Evolutionary conservation across 2,797 vertebrate species (phyloP).

Genomic region (Urosaurus nigricauda): DNA sequence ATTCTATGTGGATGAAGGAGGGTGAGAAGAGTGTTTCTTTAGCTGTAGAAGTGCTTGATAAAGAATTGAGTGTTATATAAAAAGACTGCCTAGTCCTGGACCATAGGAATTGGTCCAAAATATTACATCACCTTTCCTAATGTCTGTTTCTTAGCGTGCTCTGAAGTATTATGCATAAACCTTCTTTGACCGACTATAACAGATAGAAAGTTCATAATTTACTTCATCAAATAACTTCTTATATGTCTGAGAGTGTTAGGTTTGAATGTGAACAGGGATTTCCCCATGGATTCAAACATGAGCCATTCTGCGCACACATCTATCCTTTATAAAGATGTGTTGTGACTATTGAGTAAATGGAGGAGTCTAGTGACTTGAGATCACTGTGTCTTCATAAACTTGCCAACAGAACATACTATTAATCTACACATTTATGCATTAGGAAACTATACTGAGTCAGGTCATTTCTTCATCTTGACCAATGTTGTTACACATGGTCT

Average conservation of each 20-base stretch:
- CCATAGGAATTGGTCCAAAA: neutral
- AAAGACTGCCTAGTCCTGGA: neutral
- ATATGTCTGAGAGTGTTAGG: neutral
- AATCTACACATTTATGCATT: neutral
- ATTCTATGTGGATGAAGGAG: too few species aligned
- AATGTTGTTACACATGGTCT: neutral
- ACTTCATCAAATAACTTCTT: neutral
- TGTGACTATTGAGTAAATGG: neutral
- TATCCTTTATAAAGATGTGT: fast-evolving
- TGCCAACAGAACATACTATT: neutral
- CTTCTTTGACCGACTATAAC: neutral
- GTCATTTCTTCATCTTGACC: neutral
- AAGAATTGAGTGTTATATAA: constrained; percentile 7
- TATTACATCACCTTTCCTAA: neutral
- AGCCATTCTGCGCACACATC: neutral
- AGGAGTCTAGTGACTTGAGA: neutral
- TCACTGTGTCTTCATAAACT: neutral
- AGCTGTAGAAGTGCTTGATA: constrained; percentile 11
- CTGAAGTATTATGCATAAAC: constrained; percentile 25
- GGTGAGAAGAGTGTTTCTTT: neutral
- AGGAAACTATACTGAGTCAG: too few species aligned
- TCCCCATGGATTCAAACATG: neutral
- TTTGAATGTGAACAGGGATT: neutral
- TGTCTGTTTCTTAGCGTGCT: neutral
- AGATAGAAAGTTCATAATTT: constrained; percentile 19